A percentile compares a stretch with the other conserved stretches of the same genome.
Evolutionary conservation across 92 coral and sea anemone species (phyloP).

Genomic region (Diadumene lineata): DNA sequence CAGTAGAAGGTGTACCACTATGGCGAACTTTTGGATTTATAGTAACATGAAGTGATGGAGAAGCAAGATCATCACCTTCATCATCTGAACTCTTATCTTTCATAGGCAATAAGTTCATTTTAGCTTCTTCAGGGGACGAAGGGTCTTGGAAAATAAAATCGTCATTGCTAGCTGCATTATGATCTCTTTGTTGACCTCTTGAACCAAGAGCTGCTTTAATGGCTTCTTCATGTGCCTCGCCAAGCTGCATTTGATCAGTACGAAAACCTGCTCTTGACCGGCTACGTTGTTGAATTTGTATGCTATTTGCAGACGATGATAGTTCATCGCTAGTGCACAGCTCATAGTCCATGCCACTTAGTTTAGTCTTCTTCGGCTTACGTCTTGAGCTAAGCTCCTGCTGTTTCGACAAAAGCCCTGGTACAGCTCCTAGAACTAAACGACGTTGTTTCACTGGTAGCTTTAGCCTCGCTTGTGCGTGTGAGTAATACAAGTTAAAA

Average conservation of each 20-base stretch:
- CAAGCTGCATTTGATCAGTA: constrained; percentile 12
- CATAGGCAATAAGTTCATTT: neutral
- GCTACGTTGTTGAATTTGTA: constrained; percentile 33
- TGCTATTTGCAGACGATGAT: constrained; percentile 29
- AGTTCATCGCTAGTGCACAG: constrained; percentile 32
- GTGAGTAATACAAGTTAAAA: constrained; percentile 88
- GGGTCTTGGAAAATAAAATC: neutral
- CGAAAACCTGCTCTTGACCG: neutral
- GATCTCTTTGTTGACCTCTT: neutral
- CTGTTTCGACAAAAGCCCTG: constrained; percentile 77
- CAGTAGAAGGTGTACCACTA: neutral
- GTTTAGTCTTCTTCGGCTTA: constrained; percentile 56
- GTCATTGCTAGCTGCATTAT: neutral
- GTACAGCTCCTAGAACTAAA: constrained; percentile 84
- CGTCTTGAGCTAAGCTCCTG: constrained; percentile 85
- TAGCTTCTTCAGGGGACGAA: neutral
- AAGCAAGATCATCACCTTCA: neutral
- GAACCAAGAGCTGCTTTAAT: neutral
- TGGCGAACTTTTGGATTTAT: constrained; percentile 2
- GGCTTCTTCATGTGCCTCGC: constrained; percentile 12
- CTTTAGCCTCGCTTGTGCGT: constrained; percentile 94
- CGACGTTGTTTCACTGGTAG: constrained; percentile 89
- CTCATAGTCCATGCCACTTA: constrained; percentile 18
- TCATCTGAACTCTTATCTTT: neutral
- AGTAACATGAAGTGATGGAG: constrained; percentile 16